Evolutionary conservation across 2,797 vertebrate species (phyloP).

Genomic region (Pangasius macronema): DNA sequence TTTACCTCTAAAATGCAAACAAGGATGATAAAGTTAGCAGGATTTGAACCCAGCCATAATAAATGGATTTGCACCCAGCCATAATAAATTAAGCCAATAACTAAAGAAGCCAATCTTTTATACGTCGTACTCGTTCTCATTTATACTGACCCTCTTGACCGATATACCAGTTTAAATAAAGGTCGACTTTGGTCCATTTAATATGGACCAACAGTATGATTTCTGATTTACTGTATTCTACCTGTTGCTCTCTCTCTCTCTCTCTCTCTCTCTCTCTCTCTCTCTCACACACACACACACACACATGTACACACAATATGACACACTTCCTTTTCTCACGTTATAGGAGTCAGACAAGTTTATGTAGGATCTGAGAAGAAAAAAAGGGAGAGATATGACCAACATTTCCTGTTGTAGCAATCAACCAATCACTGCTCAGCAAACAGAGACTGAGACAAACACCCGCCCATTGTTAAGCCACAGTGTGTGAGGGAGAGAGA

Average conservation of each 20-base stretch:
- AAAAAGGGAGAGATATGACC: neutral
- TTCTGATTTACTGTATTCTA: neutral
- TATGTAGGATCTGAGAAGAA: neutral
- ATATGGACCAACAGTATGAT: neutral
- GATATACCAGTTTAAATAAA: no score
- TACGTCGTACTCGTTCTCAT: no score
- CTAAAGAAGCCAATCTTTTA: no score
- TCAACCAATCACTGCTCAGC: constrained; percentile 46
- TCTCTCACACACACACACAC: neutral
- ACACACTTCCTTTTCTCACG: neutral
- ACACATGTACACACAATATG: neutral
- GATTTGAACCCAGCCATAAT: neutral
- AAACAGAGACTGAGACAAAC: constrained; percentile 47
- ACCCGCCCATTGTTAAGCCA: constrained; percentile 47
- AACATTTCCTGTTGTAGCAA: constrained; percentile 9
- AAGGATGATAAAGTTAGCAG: neutral
- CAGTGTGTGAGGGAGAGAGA: constrained; percentile 2
- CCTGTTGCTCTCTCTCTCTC: neutral
- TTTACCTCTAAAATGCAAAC: neutral
- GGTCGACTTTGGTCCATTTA: no score
- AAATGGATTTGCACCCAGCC: neutral
- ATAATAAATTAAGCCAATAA: neutral
- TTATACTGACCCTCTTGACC: no score
- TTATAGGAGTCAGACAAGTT: neutral
- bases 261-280: neutral